Percentiles rank a stretch among this genome's conserved stretches.
phyloP scores from a whole-genome alignment of 2,113 vertebrate species.

The Proterorhinus semilunaris region DNA sequence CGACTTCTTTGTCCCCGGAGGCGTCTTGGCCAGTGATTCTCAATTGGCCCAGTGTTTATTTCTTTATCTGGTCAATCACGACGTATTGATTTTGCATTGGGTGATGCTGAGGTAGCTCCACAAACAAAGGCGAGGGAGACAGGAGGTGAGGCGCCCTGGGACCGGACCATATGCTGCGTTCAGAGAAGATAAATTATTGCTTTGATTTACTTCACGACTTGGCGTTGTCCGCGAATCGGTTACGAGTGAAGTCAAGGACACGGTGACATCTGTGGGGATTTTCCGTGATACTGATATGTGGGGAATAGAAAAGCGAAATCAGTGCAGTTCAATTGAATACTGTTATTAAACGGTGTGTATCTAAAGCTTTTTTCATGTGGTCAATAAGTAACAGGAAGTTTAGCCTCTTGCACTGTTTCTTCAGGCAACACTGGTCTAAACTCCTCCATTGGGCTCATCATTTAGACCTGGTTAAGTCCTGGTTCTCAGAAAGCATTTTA shows the following conservation, averaged over 20 bases:
- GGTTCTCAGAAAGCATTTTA: too few species aligned
- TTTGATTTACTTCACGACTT: constrained; percentile 5
- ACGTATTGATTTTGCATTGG: constrained; percentile 57
- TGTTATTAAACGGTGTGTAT: too few species aligned
- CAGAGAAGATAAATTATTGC: not conserved
- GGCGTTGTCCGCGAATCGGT: not conserved
- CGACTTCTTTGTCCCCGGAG: constrained; percentile 33
- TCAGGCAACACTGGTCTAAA: too few species aligned
- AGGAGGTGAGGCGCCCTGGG: constrained; percentile 8
- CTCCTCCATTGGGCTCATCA: too few species aligned
- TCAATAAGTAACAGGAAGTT: too few species aligned
- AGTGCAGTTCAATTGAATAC: not conserved
- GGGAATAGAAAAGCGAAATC: not conserved
- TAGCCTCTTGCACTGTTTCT: too few species aligned
- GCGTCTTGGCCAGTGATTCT: constrained; percentile 24
- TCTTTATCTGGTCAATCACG: constrained; percentile 47
- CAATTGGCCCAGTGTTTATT: constrained; percentile 26
- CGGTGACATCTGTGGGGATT: not conserved
- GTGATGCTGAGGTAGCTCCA: constrained; percentile 37
- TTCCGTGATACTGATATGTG: not conserved
- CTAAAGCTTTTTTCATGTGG: too few species aligned
- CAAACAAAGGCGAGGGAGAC: constrained; percentile 18
- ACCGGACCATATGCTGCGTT: constrained; percentile 12
- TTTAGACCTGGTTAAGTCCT: too few species aligned
- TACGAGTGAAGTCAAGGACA: not conserved